Percentiles rank a stretch among this genome's conserved stretches.
Conservation (phyloP, 2,888 invertebrate genomes). For the Rhaphigaster nebulosa region DNA sequence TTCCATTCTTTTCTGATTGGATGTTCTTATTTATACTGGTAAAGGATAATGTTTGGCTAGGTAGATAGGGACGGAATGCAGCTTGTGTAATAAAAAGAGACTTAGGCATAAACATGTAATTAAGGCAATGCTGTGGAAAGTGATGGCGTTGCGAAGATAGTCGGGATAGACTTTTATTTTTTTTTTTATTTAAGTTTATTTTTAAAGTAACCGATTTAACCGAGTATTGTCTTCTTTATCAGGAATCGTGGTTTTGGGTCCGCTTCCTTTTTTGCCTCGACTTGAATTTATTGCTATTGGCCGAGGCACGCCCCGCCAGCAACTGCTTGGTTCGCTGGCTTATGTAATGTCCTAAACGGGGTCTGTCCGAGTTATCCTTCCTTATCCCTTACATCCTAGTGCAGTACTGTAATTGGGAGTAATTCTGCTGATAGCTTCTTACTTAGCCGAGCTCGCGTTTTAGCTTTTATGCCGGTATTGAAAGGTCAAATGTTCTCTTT, state of each 20-base stretch:
- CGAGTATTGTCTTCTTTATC: constrained; percentile 58
- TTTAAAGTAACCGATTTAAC: constrained; percentile 51
- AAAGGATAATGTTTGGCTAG: neutral
- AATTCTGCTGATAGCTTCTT: neutral
- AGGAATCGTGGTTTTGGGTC: constrained; percentile 52
- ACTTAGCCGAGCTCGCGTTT: neutral
- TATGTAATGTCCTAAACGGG: constrained; percentile 13
- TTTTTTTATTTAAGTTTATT: constrained; percentile 4
- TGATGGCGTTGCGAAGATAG: constrained; percentile 46
- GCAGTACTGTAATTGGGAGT: neutral
- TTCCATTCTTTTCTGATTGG: neutral
- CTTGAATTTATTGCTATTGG: constrained; percentile 53
- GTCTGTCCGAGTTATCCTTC: neutral
- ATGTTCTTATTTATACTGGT: neutral
- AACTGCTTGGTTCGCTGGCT: neutral
- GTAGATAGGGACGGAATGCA: neutral
- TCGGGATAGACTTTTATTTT: constrained; percentile 16
- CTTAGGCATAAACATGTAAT: constrained; percentile 45
- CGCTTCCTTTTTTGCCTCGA: constrained; percentile 54
- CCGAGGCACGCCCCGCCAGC: constrained; percentile 42
- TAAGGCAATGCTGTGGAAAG: constrained; percentile 47
- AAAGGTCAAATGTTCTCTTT: neutral
- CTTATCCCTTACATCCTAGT: neutral
- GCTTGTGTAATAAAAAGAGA: constrained; percentile 28
- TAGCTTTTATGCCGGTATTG: neutral